A percentile compares a stretch with the other conserved stretches of the same genome.
Evolutionary conservation across 2,113 vertebrate genomes (phyloP).

Genomic region (Eudyptes chrysolophus): DNA sequence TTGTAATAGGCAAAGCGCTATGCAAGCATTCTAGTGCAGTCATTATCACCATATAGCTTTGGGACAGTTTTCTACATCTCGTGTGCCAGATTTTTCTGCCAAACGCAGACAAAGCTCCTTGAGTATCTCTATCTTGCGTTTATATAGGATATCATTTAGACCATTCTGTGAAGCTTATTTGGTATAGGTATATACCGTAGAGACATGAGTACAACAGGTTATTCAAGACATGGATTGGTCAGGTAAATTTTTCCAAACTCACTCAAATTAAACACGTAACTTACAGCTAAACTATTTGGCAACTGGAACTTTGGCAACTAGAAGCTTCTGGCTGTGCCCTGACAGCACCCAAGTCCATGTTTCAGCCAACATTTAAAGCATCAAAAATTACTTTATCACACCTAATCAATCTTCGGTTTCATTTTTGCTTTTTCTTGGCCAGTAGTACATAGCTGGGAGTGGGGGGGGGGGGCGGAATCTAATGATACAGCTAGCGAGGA

Average conservation of each 20-base stretch:
- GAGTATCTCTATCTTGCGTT: neutral
- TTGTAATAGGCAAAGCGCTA: neutral
- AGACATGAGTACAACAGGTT: neutral
- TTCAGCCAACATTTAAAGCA: neutral
- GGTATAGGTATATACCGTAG: neutral
- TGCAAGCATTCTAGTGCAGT: neutral
- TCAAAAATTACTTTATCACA: neutral
- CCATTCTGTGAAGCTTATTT: neutral
- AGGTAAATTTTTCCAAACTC: neutral
- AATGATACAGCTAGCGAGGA: neutral
- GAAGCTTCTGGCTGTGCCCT: neutral
- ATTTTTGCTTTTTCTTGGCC: neutral
- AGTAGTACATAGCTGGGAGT: neutral
- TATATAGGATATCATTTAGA: neutral
- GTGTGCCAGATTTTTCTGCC: neutral
- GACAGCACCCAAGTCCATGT: neutral
- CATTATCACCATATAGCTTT: neutral
- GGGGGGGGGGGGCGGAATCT: fast-evolving
- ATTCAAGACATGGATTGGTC: neutral
- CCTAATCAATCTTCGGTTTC: neutral
- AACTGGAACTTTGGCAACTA: neutral
- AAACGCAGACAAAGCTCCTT: neutral
- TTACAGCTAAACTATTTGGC: neutral
- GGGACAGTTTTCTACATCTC: neutral
- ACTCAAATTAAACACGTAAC: neutral